Evolutionary conservation across 1,140 invertebrate species (phyloP).

Genomic region (Ceratina calcarata): DNA sequence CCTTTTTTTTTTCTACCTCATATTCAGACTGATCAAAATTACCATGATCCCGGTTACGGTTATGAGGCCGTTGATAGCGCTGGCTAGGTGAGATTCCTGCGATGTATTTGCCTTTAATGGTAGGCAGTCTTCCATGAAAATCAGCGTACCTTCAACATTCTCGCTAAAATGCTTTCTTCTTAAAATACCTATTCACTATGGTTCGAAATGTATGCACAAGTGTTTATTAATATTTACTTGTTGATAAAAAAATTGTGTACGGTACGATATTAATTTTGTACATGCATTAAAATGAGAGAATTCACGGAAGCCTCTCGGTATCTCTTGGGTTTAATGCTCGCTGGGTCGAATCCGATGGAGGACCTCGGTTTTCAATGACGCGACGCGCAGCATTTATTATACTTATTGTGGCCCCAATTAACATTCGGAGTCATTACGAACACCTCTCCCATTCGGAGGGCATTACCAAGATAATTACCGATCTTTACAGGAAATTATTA

Average conservation of each 20-base stretch:
- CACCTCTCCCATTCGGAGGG: constrained; percentile 8
- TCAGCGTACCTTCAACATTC: background rate
- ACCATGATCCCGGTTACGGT: constrained; percentile 27
- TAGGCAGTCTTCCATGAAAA: background rate
- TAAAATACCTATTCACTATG: background rate
- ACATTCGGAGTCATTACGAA: constrained; percentile 48
- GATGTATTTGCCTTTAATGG: background rate
- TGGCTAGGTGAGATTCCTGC: constrained; percentile 21
- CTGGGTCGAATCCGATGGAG: background rate
- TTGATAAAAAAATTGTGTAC: no score
- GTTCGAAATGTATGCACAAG: no score
- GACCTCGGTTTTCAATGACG: constrained; percentile 27
- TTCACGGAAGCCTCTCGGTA: background rate
- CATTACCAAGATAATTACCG: constrained; percentile 49
- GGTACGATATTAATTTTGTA: no score
- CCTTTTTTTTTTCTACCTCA: constrained; percentile 12
- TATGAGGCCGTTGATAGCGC: constrained; percentile 46
- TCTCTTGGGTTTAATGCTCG: background rate
- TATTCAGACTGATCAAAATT: constrained; percentile 32
- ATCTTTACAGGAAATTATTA: constrained; percentile 67
- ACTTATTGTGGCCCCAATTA: constrained; percentile 56
- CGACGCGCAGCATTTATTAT: constrained; percentile 25
- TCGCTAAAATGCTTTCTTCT: background rate
- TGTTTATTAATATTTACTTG: no score
- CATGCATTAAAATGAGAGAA: background rate